Percentiles rank a stretch among this genome's conserved stretches.
phyloP scores from a whole-genome alignment of 2,797 vertebrate genomes.

The Sardinella longiceps region DNA sequence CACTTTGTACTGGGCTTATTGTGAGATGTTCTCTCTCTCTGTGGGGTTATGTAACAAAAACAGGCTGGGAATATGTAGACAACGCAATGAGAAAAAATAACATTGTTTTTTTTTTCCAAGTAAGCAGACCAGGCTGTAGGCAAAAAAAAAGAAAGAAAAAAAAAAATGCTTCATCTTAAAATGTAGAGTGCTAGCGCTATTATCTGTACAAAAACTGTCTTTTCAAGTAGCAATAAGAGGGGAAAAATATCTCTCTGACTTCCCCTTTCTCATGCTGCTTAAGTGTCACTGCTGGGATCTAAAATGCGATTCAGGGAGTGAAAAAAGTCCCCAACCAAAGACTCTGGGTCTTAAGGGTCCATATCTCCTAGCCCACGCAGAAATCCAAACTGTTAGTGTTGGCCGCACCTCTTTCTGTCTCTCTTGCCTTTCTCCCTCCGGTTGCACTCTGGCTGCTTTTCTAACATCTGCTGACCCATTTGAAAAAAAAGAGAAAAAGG shows the following conservation, averaged over 20 bases:
- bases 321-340: slow-evolving; percentile 33
- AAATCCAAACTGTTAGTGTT: slow-evolving; percentile 54
- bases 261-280: neutral
- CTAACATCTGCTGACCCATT: slow-evolving; percentile 68
- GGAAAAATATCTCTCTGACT: neutral
- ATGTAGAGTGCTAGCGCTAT: neutral
- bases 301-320: neutral
- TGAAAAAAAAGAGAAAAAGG: slow-evolving; percentile 29
- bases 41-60: neutral
- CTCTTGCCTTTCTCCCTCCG: slow-evolving; percentile 27
- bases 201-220: neutral
- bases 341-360: slow-evolving; percentile 23
- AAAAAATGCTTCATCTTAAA: neutral
- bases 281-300: neutral
- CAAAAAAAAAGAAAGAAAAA: too few relatives aligned
- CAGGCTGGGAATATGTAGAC: neutral
- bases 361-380: slow-evolving; percentile 46
- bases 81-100: neutral
- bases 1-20: slow-evolving; percentile 7
- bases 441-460: slow-evolving; percentile 33
- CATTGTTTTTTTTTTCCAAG: too few relatives aligned
- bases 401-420: slow-evolving; percentile 21
- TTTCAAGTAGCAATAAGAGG: neutral
- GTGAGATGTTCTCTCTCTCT: neutral
- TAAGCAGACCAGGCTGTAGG: neutral